Evolutionary conservation across 2,888 invertebrate genomes (phyloP).

Genomic region (Philereme vetulata): DNA sequence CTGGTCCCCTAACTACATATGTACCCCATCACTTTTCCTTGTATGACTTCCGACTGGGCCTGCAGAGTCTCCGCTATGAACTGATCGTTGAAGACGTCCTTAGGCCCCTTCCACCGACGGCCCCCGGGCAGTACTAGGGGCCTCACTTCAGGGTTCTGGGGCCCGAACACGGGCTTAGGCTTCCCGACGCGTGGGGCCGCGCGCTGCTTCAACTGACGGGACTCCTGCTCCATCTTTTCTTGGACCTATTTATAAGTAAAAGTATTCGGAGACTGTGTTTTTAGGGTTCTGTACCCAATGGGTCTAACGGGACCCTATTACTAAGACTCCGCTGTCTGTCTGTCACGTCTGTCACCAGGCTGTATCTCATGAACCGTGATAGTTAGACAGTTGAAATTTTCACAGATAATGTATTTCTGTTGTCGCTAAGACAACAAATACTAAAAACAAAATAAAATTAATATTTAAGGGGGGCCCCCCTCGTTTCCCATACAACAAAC

Average conservation of each 20-base stretch:
- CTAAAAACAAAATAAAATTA: too few species aligned
- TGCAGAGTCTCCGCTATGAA: conserved; percentile 93
- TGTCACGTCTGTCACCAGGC: too few species aligned
- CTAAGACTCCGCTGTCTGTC: too few species aligned
- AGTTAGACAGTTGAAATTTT: too few species aligned
- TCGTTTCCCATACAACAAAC: too few species aligned
- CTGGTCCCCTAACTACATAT: not conserved
- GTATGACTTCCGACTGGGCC: conserved; percentile 93
- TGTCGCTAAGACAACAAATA: too few species aligned
- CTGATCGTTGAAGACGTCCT: conserved; percentile 95
- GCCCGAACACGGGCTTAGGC: conserved; percentile 79
- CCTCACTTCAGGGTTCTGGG: conserved; percentile 86
- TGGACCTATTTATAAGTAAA: conserved; percentile 30
- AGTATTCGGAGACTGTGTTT: not conserved
- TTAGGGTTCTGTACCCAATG: too few species aligned
- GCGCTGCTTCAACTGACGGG: conserved; percentile 73
- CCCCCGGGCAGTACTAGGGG: conserved; percentile 91
- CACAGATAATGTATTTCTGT: too few species aligned
- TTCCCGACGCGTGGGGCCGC: conserved; percentile 72
- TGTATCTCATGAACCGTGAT: too few species aligned
- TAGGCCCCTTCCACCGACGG: conserved; percentile 90
- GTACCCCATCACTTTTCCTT: conserved; percentile 93
- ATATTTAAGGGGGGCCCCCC: too few species aligned
- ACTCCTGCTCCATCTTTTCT: conserved; percentile 76
- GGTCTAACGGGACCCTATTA: too few species aligned